Evolutionary conservation across 2,113 vertebrate genomes (phyloP).

Genomic region (Micronycteris hirsuta): DNA sequence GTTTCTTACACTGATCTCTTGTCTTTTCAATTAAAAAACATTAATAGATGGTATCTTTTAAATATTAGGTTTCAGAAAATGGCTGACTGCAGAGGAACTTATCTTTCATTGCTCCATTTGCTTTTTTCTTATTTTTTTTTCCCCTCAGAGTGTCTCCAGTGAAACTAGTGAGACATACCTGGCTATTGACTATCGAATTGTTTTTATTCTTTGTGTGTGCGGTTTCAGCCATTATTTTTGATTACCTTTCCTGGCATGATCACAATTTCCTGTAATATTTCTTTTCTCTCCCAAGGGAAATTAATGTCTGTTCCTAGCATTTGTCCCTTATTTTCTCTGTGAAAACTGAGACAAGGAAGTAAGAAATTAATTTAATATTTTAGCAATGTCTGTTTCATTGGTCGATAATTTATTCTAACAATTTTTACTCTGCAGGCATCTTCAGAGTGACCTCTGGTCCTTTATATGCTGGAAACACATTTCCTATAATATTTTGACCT

Average conservation of each 20-base stretch:
- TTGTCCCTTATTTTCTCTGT: slow-evolving; percentile 73
- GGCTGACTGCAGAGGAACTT: slow-evolving; percentile 8
- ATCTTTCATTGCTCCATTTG: slow-evolving; percentile 47
- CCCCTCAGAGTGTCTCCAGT: neutral
- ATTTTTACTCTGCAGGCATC: slow-evolving; percentile 64
- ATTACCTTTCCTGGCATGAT: slow-evolving; percentile 78
- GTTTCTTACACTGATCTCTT: slow-evolving; percentile 26
- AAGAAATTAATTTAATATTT: slow-evolving; percentile 76
- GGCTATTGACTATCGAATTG: slow-evolving; percentile 42
- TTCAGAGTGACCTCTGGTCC: slow-evolving; percentile 48
- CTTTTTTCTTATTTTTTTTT: neutral
- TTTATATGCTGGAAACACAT: slow-evolving; percentile 52
- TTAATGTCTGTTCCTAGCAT: slow-evolving; percentile 78
- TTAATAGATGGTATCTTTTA: slow-evolving; percentile 43
- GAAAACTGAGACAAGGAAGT: slow-evolving; percentile 75
- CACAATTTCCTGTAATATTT: slow-evolving; percentile 80
- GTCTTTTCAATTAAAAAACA: slow-evolving; percentile 39
- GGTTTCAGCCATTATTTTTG: slow-evolving; percentile 79
- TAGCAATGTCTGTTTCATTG: slow-evolving; percentile 72
- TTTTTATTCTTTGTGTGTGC: slow-evolving; percentile 63
- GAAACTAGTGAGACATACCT: slow-evolving; percentile 51
- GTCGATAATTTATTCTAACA: slow-evolving; percentile 74
- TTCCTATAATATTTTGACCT: slow-evolving; percentile 51
- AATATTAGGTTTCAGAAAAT: slow-evolving; percentile 54
- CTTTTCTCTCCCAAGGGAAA: slow-evolving; percentile 78